phyloP scores from a whole-genome alignment of 2,113 vertebrate species.

The Ochotona princeps region DNA sequence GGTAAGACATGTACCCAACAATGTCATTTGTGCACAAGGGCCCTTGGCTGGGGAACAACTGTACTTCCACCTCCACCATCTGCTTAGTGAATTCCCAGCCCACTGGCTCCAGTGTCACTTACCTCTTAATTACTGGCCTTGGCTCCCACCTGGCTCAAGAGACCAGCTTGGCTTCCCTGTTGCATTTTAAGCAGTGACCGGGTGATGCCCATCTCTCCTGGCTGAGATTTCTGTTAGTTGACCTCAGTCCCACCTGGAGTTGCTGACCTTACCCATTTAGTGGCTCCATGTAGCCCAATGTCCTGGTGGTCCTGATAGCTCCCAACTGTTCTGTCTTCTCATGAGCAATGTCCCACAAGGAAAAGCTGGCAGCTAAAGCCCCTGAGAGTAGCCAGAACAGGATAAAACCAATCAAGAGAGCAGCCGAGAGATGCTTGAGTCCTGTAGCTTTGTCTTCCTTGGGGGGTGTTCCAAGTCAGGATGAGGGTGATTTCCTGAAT shows the following conservation, averaged over 20 bases:
- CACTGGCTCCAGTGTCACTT: conserved; percentile 66
- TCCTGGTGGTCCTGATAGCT: conserved; percentile 9
- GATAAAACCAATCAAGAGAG: conserved; percentile 42
- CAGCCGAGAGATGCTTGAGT: conserved; percentile 17
- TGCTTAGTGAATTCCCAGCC: conserved; percentile 70
- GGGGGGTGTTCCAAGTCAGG: neutral
- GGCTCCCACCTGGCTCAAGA: conserved; percentile 63
- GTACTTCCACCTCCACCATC: conserved; percentile 69
- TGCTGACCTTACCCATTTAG: conserved; percentile 13
- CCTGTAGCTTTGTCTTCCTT: neutral
- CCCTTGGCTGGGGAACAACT: conserved; percentile 60
- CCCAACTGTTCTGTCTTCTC: conserved; percentile 30
- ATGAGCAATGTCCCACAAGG: neutral
- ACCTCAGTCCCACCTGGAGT: neutral
- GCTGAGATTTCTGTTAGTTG: conserved; percentile 41
- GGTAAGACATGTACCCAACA: conserved; percentile 50
- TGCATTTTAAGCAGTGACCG: conserved; percentile 67
- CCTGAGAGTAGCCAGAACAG: conserved; percentile 42
- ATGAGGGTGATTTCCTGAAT: neutral
- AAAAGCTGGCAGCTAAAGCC: conserved; percentile 24
- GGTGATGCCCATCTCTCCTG: conserved; percentile 18
- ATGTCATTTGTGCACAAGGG: conserved; percentile 70
- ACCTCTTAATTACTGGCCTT: conserved; percentile 79
- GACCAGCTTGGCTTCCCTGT: conserved; percentile 54
- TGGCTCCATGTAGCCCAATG: neutral